Conservation (phyloP, 1,140 invertebrate species). For the Helicoverpa zea region DNA sequence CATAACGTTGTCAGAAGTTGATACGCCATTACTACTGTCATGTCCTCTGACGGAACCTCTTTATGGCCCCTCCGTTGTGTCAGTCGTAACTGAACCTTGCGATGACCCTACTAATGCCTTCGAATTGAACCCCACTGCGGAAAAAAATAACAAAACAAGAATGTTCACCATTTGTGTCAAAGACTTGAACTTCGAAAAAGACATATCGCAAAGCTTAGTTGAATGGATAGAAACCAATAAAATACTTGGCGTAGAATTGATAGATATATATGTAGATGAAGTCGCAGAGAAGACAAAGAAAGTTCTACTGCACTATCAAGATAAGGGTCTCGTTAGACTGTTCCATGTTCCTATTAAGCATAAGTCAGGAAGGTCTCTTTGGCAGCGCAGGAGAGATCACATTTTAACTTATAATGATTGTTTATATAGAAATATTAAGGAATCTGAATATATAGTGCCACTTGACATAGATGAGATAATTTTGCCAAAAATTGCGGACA, state of each 20-base stretch:
- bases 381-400: conserved; percentile 91
- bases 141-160: conserved; percentile 61
- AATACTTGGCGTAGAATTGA: conserved; percentile 89
- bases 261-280: conserved; percentile 89
- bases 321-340: conserved; percentile 86
- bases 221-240: conserved; percentile 91
- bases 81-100: conserved; percentile 82
- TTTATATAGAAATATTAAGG: conserved; percentile 90
- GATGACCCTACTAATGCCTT: conserved; percentile 78
- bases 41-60: conserved; percentile 78
- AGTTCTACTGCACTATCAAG: conserved; percentile 87
- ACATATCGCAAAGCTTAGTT: conserved; percentile 88
- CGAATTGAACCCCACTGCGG: conserved; percentile 60
- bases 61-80: conserved; percentile 68
- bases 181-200: conserved; percentile 89
- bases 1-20: conserved; percentile 62
- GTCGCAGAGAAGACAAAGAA: conserved; percentile 86
- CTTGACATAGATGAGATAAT: conserved; percentile 92
- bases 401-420: conserved; percentile 91
- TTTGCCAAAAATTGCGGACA: conserved; percentile 87
- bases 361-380: conserved; percentile 87
- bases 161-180: conserved; percentile 91
- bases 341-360: conserved; percentile 85
- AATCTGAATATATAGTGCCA: conserved; percentile 89
- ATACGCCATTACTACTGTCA: conserved; percentile 80